Evolutionary conservation across 2,888 invertebrate genomes (phyloP).

Genomic region (Drosophila hamatofila): DNA sequence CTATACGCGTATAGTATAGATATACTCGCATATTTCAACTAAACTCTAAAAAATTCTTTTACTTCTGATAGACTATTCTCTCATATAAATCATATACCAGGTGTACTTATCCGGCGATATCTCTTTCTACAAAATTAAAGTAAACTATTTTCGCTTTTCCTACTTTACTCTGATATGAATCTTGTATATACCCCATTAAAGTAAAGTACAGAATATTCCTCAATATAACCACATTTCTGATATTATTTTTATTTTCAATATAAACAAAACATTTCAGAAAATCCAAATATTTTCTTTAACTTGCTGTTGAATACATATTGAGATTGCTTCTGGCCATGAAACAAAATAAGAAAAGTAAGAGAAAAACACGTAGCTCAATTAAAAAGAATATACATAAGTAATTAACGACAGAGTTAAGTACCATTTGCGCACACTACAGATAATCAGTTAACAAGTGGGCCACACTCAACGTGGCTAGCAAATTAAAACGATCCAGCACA

Average conservation of each 20-base stretch:
- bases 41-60: no score
- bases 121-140: no score
- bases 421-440: constrained; percentile 1
- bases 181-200: neutral
- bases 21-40: no score
- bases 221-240: neutral
- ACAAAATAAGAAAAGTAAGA: neutral
- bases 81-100: no score
- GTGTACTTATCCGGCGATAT: no score
- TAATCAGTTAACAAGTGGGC: constrained; percentile 7
- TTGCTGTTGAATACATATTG: neutral
- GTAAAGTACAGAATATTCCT: neutral
- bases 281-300: neutral
- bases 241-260: neutral
- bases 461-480: constrained; percentile 11
- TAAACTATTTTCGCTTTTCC: no score
- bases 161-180: no score
- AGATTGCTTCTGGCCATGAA: neutral
- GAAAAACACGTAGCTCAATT: constrained; percentile 2
- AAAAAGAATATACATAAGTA: constrained; percentile 20
- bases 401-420: constrained; percentile 26
- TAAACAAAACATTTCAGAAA: neutral
- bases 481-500: constrained; percentile 20
- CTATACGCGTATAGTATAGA: no score
- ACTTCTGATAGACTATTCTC: no score